Evolutionary conservation across 2,113 vertebrate species (phyloP), one percentile per base, ranked within the genome.

Genomic region (Ctenodactylus gundi): DNA sequence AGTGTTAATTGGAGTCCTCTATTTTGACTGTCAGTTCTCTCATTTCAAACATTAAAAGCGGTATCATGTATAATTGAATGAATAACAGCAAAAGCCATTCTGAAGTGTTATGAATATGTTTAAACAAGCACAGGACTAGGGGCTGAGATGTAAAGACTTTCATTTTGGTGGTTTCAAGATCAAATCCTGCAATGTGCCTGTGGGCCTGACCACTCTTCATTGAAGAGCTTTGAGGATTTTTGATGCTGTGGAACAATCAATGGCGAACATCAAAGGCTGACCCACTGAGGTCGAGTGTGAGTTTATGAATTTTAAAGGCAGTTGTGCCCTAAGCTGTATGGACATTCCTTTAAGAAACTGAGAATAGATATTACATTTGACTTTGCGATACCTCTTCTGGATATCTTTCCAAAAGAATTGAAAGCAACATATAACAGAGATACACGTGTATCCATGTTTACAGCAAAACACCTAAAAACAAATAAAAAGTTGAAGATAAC

Each of bases 1-100:
- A 97, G 96, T 95, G 97, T 96, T 97, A 97, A 96, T 97, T 97
- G 94, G 95, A 97, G 94, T 97, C 96, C 95, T 97, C 72, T 97
- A 95, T 96, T 97, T 97, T 96, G 97, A 97, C 95, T 97, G 92
- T 96, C 97, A 97, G 92, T 75, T 95, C 81, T 88, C 93, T 96
- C 85, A 92, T 96, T 95, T 93, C 93, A 92, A 94, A 90, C 95
- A 96, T 94, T 95, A 96, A 84, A 93, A 95, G 90, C 58, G 57
- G 88, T 85, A 95, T 93, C 95, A 78, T 90, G 95, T 93, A 97
- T 94, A 97, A 97, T 93, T 96, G 94, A 95, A 88, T 92, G 82
- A 73, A 93, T 94, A 96, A 92, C 95, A 95, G 94, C 88, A 81
- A 93, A 94, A 96, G 68, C 29, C 81, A 92, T 88, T 77, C 92